Evolutionary conservation across 2,113 vertebrate species (phyloP), one percentile per base, ranked within the genome.

Genomic region (Baryphthengus martii): DNA sequence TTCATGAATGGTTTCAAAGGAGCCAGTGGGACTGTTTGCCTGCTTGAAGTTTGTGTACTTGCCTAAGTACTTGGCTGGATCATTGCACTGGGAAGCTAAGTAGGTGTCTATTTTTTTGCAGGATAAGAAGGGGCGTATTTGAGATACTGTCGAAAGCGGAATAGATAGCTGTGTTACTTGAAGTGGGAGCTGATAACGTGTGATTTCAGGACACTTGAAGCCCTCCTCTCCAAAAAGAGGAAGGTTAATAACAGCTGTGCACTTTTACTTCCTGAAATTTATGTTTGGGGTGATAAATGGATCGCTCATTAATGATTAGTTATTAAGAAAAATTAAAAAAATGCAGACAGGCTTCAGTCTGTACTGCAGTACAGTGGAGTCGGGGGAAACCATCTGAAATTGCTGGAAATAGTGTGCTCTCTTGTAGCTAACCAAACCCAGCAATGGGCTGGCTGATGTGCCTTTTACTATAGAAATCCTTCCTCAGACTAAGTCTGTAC

Each of bases 171-270:
- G 76, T 93, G 83, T 62, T 88, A 37, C 83, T 92, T 92, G 59
- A 77, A 96, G 83, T 93, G 85, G 74, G 95, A 96, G 81, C 91
- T 93, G 93, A 65, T 93, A 91, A 93, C 3, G 17, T 93, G 91
- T 94, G 84, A 79, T 93, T 96, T 76, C 62, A 79, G 84, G 87
- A 76, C 81, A 70, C 95, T 91, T 91, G 77, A 95, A 96, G 58
- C 45, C 63, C 82, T 96, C 68, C 39, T 73, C 65, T 93, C 68
- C 33, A n/a, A 63, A 91, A 92, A 88, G 82, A 83, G 55, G 40
- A 40, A 93, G 42, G 56, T 86, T 90, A 70, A 85, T 83, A 67
- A 80, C 73, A 74, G 13, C 33, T 12, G 3, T 20, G 47, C 23
- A 8, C 53, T 45, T 37, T 85, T 76, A 35, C 63, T 73, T 77